Percentiles rank a stretch among this genome's conserved stretches.
Evolutionary conservation across 2,888 invertebrate genomes (phyloP).

Genomic region (Junonia oenone): DNA sequence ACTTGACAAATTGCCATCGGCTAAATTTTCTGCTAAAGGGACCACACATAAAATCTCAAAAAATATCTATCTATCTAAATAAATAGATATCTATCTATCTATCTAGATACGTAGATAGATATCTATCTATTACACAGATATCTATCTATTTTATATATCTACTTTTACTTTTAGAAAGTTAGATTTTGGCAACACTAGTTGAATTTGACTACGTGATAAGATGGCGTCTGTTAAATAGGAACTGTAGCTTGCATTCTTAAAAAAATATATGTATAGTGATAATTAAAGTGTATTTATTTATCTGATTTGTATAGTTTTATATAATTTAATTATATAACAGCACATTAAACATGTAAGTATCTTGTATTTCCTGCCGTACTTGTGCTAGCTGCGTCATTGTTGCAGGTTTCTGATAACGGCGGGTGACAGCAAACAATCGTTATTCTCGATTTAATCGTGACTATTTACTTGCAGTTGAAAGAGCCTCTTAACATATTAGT

Average conservation of each 20-base stretch:
- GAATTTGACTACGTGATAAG: slow-evolving; percentile 49
- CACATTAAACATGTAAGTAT: slow-evolving; percentile 48
- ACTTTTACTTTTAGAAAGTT: too few species aligned
- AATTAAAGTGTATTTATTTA: slow-evolving; percentile 34
- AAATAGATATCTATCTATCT: too few species aligned
- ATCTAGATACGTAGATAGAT: too few species aligned
- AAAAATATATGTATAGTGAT: slow-evolving; percentile 40
- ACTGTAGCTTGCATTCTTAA: slow-evolving; percentile 42
- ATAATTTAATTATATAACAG: slow-evolving; percentile 12
- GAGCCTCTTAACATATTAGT: slow-evolving; percentile 60
- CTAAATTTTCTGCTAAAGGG: too few species aligned
- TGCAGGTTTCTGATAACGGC: slow-evolving; percentile 59
- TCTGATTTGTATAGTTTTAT: slow-evolving; percentile 22
- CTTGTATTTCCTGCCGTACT: slow-evolving; percentile 26
- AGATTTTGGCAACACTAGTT: slow-evolving; percentile 13
- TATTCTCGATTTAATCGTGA: slow-evolving; percentile 49
- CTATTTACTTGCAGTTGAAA: slow-evolving; percentile 71
- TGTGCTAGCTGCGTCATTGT: slow-evolving; percentile 38
- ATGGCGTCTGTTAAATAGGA: slow-evolving; percentile 58
- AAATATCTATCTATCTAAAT: too few species aligned
- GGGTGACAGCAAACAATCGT: slow-evolving; percentile 51
- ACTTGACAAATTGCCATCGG: too few species aligned
- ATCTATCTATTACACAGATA: too few species aligned
- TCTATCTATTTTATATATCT: too few species aligned
- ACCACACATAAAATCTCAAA: too few species aligned